Conservation (phyloP, 2,888 invertebrate genomes). For the Cheilosia scutellata region DNA sequence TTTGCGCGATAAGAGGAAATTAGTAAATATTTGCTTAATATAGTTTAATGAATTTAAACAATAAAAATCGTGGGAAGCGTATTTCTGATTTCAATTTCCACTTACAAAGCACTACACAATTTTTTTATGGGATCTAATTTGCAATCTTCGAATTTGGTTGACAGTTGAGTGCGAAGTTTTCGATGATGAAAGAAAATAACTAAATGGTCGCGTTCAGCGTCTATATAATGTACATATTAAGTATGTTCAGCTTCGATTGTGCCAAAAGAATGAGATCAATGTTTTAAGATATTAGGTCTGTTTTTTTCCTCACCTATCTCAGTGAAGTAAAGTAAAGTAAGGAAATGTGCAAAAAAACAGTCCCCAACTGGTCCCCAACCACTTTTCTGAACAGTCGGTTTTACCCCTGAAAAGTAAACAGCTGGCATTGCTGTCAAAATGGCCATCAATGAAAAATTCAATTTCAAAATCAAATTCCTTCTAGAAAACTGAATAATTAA, state of each 20-base stretch:
- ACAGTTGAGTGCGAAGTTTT: slow-evolving; percentile 59
- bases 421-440: too few species aligned
- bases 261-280: neutral
- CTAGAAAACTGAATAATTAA: too few species aligned
- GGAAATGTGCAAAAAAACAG: too few species aligned
- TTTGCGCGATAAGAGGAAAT: slow-evolving; percentile 47
- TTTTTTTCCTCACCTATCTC: too few species aligned
- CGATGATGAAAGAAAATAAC: slow-evolving; percentile 26
- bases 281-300: too few species aligned
- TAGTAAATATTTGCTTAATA: slow-evolving; percentile 13
- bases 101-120: slow-evolving; percentile 56
- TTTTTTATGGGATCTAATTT: slow-evolving; percentile 57
- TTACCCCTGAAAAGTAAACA: too few species aligned
- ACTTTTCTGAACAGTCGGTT: too few species aligned
- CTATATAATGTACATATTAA: too few species aligned
- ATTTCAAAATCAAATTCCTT: too few species aligned
- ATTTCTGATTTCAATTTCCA: slow-evolving; percentile 40
- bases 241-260: neutral
- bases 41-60: slow-evolving; percentile 4
- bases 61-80: slow-evolving; percentile 9
- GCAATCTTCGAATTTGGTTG: slow-evolving; percentile 66
- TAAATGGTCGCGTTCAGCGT: slow-evolving; percentile 41
- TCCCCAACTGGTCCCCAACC: too few species aligned
- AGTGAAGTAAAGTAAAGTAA: too few species aligned
- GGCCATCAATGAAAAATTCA: too few species aligned